Evolutionary conservation across 1,140 invertebrate species (phyloP).

Genomic region (Drosophila dunni): DNA sequence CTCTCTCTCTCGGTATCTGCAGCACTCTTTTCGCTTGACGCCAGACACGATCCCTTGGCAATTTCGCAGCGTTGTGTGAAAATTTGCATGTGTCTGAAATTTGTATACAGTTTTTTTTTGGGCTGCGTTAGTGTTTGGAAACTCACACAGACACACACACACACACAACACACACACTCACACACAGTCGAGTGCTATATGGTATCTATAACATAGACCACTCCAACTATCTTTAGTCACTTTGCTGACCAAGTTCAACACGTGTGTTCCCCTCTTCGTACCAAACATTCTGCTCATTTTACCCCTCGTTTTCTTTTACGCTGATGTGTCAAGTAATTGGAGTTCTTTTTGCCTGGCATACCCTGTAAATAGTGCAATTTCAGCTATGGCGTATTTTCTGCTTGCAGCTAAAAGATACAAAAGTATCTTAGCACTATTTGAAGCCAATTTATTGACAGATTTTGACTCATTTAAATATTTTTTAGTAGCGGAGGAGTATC

Average conservation of each 20-base stretch:
- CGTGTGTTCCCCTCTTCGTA: background rate
- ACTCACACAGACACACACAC: background rate
- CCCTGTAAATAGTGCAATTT: background rate
- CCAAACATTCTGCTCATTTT: no score
- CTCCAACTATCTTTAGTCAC: background rate
- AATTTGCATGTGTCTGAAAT: conserved; percentile 54
- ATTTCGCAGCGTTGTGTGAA: conserved; percentile 67
- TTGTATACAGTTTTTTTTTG: conserved; percentile 7
- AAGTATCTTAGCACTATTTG: no score
- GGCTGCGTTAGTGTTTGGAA: conserved; percentile 13
- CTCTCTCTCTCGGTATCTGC: background rate
- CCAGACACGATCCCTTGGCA: background rate
- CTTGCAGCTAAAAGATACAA: background rate
- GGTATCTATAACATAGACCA: background rate
- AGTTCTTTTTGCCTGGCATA: conserved; percentile 18
- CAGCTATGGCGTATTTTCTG: background rate
- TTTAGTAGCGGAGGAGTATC: background rate
- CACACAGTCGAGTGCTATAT: background rate
- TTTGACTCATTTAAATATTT: background rate
- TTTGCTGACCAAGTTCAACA: conserved; percentile 47
- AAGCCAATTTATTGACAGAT: no score
- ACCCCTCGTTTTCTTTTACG: conserved; percentile 16
- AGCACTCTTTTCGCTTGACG: background rate
- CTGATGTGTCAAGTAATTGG: conserved; percentile 53
- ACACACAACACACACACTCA: background rate